phyloP scores from a whole-genome alignment of 2,113 vertebrate species.

The Chaetura pelagica region DNA sequence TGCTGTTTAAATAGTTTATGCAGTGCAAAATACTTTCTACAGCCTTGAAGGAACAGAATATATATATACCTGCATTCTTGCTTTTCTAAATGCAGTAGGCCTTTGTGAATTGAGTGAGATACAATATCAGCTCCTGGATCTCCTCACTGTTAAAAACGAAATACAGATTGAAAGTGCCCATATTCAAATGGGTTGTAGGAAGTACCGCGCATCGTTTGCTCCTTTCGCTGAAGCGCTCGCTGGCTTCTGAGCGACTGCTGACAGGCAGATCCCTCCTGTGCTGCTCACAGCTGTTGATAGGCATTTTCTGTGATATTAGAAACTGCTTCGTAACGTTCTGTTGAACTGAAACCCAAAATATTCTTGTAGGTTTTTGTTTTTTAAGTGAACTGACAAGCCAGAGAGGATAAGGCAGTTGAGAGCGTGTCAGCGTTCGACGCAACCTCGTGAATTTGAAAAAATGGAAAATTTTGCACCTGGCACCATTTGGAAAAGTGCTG shows the following conservation, averaged over 20 bases:
- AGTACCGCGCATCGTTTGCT: neutral
- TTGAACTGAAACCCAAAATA: neutral
- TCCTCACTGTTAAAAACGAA: neutral
- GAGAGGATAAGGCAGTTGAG: constrained; percentile 16
- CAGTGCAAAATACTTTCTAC: neutral
- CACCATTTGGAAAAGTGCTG: neutral
- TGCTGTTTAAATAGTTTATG: neutral
- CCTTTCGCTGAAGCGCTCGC: neutral
- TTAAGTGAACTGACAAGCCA: constrained; percentile 16
- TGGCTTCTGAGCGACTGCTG: neutral
- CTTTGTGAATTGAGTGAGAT: neutral
- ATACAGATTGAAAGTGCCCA: neutral
- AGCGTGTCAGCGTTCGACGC: neutral
- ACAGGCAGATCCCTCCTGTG: constrained; percentile 6
- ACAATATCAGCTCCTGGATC: neutral
- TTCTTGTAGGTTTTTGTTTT: constrained; percentile 25
- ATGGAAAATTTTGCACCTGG: neutral
- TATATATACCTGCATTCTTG: neutral
- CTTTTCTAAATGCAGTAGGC: neutral
- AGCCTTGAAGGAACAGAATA: neutral
- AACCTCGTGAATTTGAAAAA: neutral
- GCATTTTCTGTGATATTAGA: neutral
- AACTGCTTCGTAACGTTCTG: constrained; percentile 29
- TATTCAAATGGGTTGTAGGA: neutral
- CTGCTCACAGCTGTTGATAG: neutral